Base-by-base conservation (phyloP, 2,113 vertebrate genomes). In the Vidua chalybeata region DNA sequence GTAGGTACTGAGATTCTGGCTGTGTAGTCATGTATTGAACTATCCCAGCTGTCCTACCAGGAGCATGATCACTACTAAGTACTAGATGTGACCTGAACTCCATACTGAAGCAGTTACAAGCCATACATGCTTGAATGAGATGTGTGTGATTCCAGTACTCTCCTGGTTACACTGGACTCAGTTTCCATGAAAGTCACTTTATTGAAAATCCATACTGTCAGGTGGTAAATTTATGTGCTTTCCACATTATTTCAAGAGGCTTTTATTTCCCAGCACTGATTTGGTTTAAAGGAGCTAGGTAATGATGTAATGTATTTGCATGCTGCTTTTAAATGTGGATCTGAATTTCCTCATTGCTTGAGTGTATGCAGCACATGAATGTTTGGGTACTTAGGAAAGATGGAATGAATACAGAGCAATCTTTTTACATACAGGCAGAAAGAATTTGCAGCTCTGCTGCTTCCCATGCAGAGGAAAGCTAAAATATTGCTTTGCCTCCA, bases 201-300 rank as follows among this genome's bases (percentile, higher is more conserved):
- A 90, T 3, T 93, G 82, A 77, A 91, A 91, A 95, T 63, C 63
- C 72, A 87, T 83, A 91, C 49, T 71, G 84, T 81, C 87, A 94
- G 83, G 56, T 8, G 12, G 41, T n/a, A 83, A 80, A 91, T 87
- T 58, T 8, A 8, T 35, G 35, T 67, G 59, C 55, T 91, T 83
- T 88, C 75, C 63, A 58, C 0, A 0, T 37, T 63, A 59, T 88
- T 93, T 86, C 55, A 66, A 46, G 91, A 81, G 43, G 31, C 19
- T 95, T 54, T 80, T 45, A 54, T 55, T 94, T 89, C 48, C 81
- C 48, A 82, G n/a, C 51, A 79, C 26, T 73, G 39, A 74, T 58
- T 87, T 72, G 14, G 45, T 76, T 91, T 90, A 87, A 93, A 91
- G 33, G 27, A 85, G 54, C 48, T 11, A 56, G 26, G 51, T 39